A percentile compares a stretch with the other conserved stretches of the same genome.
Conservation (phyloP, 2,113 vertebrate species). For the Glareola pratincola region DNA sequence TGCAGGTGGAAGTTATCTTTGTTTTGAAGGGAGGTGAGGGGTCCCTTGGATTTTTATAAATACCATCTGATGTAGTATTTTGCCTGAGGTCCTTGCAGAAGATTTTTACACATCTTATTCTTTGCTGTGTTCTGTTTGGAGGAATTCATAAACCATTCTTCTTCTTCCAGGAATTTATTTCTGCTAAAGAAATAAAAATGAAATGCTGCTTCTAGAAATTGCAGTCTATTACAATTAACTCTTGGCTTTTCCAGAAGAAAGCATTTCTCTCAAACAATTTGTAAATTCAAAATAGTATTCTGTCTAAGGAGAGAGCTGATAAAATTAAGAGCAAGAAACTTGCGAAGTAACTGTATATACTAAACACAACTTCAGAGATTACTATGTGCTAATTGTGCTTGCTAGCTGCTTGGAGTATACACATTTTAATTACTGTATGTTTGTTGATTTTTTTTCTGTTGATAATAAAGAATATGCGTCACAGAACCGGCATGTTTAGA, state of each 20-base stretch:
- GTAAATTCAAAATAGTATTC: neutral
- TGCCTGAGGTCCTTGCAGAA: neutral
- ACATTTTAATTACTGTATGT: neutral
- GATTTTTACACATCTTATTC: neutral
- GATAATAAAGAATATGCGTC: neutral
- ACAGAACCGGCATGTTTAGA: neutral
- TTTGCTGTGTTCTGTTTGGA: neutral
- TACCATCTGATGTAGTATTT: neutral
- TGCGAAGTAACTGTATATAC: neutral
- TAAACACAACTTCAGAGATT: neutral
- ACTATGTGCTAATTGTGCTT: neutral
- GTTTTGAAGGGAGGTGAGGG: neutral
- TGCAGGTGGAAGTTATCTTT: neutral
- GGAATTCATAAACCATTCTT: neutral
- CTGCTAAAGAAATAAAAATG: neutral
- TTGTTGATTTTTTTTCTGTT: neutral
- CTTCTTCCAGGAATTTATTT: neutral
- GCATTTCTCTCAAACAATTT: neutral
- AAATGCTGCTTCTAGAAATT: neutral
- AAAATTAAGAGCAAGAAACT: neutral
- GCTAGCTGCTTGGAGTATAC: neutral
- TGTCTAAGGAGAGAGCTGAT: neutral
- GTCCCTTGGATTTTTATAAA: neutral
- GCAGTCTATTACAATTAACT: neutral
- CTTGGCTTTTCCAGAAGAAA: neutral